These are phyloP conservation scores for Rhopalosiphum padi DNA, from an alignment of 1,140 invertebrate genomes.

Conservation along the genomic window DNA sequence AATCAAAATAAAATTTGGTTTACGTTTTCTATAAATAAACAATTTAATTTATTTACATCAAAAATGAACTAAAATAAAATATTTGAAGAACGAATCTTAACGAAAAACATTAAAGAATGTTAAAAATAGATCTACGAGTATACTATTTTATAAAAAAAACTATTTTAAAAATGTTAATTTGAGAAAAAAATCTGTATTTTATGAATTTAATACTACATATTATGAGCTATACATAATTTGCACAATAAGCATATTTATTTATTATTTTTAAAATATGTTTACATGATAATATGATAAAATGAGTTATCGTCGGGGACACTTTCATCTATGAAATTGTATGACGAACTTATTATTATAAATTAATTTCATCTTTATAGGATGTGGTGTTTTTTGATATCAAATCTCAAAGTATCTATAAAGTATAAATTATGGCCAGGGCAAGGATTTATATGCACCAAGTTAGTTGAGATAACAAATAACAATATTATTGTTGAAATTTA, in stretches of 20 bases:
- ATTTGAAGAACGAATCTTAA: not conserved
- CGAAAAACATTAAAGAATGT: not conserved
- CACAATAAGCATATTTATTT: not conserved
- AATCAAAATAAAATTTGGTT: not conserved
- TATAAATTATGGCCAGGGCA: not conserved
- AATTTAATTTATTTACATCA: not conserved
- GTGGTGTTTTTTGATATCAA: not conserved
- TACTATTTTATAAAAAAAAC: too few relatives aligned
- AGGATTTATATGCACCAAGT: not conserved
- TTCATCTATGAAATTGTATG: not conserved
- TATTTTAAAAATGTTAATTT: too few relatives aligned
- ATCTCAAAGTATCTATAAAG: not conserved
- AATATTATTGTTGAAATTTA: not conserved
- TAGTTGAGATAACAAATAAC: not conserved
- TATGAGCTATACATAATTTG: too few relatives aligned
- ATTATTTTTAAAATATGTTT: not conserved
- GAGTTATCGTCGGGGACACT: not conserved
- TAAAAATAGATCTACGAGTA: too few relatives aligned
- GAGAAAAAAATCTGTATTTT: too few relatives aligned
- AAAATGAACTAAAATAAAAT: not conserved
- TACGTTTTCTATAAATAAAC: not conserved
- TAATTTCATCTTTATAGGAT: not conserved
- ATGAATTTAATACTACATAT: too few relatives aligned
- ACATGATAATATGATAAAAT: not conserved
- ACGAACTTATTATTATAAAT: not conserved